A percentile compares a stretch with the other conserved stretches of the same genome.
phyloP scores from a whole-genome alignment of 2,797 vertebrate genomes.

The Micropoecilia bifurca region DNA sequence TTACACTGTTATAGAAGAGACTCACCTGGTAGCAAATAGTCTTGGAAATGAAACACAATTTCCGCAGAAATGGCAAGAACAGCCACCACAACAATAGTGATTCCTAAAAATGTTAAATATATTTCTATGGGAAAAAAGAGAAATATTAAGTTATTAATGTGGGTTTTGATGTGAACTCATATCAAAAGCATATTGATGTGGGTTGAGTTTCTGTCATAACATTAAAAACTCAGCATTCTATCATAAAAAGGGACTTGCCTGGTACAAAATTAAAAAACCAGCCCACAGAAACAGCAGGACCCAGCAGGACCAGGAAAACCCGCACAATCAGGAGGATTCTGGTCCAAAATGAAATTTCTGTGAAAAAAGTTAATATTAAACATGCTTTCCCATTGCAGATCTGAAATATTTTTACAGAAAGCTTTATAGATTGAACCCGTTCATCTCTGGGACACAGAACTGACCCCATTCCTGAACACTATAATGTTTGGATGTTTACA shows the following conservation, averaged over 20 bases:
- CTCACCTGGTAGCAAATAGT: neutral
- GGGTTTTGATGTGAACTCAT: too few relatives aligned
- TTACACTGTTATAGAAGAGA: neutral
- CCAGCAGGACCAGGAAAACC: neutral
- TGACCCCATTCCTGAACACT: too few relatives aligned
- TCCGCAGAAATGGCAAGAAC: neutral
- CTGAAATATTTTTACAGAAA: too few relatives aligned
- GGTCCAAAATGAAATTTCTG: neutral
- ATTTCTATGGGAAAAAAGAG: neutral
- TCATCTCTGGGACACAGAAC: too few relatives aligned
- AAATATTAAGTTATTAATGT: neutral
- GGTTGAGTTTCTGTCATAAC: too few relatives aligned
- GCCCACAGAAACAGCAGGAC: neutral
- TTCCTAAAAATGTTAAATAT: neutral
- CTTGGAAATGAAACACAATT: neutral
- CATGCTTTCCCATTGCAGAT: neutral
- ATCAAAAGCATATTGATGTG: too few relatives aligned
- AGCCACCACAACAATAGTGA: neutral
- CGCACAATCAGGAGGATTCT: neutral
- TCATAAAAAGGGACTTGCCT: neutral
- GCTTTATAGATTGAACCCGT: too few relatives aligned
- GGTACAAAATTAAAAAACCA: neutral
- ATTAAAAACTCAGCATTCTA: neutral
- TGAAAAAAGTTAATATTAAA: neutral
- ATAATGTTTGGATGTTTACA: too few relatives aligned